Evolutionary conservation across 2,113 vertebrate genomes (phyloP), one percentile per base, ranked within the genome.

Genomic region (Proteles cristata): DNA sequence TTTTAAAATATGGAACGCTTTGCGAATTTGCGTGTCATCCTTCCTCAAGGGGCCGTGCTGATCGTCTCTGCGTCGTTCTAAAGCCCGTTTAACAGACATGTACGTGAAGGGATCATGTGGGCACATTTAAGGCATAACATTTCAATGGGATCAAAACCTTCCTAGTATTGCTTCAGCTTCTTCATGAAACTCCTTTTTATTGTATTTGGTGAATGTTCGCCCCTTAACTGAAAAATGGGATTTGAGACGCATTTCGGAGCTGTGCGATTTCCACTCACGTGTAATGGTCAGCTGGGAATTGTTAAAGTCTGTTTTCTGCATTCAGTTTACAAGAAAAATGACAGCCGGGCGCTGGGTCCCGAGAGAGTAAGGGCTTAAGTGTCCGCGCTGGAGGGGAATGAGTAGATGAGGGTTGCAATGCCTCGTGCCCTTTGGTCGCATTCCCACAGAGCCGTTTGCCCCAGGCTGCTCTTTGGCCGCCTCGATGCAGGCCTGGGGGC

Each of bases 341-440:
- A 43, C n/a, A 55, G 2, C 17, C 9, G 31, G 39, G 33, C 6
- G 26, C 48, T 50, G 26, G 43, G 71, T 14, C 11, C 25, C 19
- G 4, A 25, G 43, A 55, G n/a, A 9, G 14, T 19, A n/a, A 21
- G n/a, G 48, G 26, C 19, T 16, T 0, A 3, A 26, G 69, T 0
- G 2, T 25, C 71, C 33, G 14, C 2, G 0, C 2, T 15, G 5
- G 48, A 19, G 53, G 68, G 9, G 45, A 28, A 21, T 0, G 28
- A 6, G 45, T 15, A 2, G 2, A 7, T 19, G n/a, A 17, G 63
- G 48, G 21, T 21, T 45, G 11, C 85, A 25, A 8, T 12, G 1
- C 10, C 71, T 69, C 0, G 11, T 17, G 33, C 26, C 33, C 65
- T 0, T 21, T 14, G 31, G 33, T 3, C 80, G 26, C 33, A 33